A percentile compares a stretch with the other conserved stretches of the same genome.
Evolutionary conservation across 2,888 invertebrate genomes (phyloP).

Genomic region (Hoplodrina blanda): DNA sequence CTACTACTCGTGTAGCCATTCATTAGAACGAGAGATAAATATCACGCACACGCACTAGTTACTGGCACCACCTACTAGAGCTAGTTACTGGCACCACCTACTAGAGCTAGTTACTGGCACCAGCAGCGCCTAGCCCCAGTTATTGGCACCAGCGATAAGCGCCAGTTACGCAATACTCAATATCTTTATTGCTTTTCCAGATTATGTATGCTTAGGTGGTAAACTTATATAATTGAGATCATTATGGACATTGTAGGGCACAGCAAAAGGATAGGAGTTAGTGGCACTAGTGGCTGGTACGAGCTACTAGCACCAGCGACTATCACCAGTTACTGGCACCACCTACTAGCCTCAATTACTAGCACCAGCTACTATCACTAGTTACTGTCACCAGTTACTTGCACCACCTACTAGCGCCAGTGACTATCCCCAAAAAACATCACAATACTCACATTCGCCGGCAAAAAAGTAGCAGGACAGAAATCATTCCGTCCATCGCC

Average conservation of each 20-base stretch:
- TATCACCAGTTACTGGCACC: not conserved
- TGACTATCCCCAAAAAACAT: too few species aligned
- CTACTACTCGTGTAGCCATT: too few species aligned
- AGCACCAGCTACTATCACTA: not conserved
- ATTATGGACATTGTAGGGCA: too few species aligned
- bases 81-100: not conserved
- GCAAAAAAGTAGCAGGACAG: slow-evolving; percentile 80
- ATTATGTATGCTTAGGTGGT: too few species aligned
- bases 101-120: not conserved
- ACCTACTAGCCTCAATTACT: not conserved
- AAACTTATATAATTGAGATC: too few species aligned
- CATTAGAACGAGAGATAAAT: too few species aligned
- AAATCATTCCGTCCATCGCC: slow-evolving; percentile 86
- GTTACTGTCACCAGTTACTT: not conserved
- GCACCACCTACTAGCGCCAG: not conserved
- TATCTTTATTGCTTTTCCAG: too few species aligned
- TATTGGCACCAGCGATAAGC: too few species aligned
- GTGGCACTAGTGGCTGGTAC: not conserved
- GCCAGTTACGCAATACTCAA: too few species aligned
- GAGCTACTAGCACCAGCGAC: not conserved
- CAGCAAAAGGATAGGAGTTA: too few species aligned
- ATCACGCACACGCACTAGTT: too few species aligned
- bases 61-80: not conserved
- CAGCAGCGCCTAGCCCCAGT: not conserved
- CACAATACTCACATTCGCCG: slow-evolving; percentile 72